Percentiles rank a stretch among this genome's conserved stretches.
These are phyloP conservation scores for Margaritifera margaritifera DNA, from an alignment of 2,888 invertebrate species.

Conservation along the genomic window DNA sequence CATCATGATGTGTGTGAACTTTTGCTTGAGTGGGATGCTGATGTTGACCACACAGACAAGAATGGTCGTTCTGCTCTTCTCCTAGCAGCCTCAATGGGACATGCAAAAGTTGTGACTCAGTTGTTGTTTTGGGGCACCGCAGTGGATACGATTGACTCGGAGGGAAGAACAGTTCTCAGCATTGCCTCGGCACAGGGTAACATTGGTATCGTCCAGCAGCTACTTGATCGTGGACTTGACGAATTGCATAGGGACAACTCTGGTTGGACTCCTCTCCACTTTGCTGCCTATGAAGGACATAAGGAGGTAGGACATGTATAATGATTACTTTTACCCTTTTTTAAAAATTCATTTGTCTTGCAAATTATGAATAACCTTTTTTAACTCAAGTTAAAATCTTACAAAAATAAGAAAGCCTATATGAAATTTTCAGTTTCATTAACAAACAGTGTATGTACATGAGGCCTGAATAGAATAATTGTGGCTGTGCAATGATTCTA, in stretches of 20 bases:
- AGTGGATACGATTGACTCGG: conserved; percentile 94
- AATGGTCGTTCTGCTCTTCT: conserved; percentile 67
- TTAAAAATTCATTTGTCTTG: too few relatives aligned
- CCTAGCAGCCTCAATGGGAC: conserved; percentile 90
- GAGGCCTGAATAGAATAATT: too few relatives aligned
- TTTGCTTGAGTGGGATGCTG: conserved; percentile 91
- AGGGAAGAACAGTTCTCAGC: conserved; percentile 86
- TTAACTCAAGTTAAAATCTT: too few relatives aligned
- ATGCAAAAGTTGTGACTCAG: conserved; percentile 87
- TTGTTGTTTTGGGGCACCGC: conserved; percentile 96
- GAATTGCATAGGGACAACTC: conserved; percentile 88
- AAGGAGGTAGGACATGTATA: conserved; percentile 80
- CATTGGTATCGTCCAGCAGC: conserved; percentile 89
- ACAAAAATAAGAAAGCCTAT: too few relatives aligned
- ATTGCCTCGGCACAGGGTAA: conserved; percentile 73
- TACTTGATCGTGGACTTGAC: conserved; percentile 80
- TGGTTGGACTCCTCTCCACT: conserved; percentile 97
- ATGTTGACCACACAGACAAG: conserved; percentile 88
- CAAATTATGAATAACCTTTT: too few relatives aligned
- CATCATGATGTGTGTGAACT: conserved; percentile 83
- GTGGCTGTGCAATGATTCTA: too few relatives aligned
- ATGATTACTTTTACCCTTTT: neutral
- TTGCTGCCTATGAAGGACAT: conserved; percentile 95
- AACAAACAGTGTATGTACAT: too few relatives aligned
- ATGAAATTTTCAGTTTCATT: too few relatives aligned